Evolutionary conservation across 2,797 vertebrate genomes (phyloP), one percentile per base, ranked within the genome.

Genomic region (Hydrolagus colliei): DNA sequence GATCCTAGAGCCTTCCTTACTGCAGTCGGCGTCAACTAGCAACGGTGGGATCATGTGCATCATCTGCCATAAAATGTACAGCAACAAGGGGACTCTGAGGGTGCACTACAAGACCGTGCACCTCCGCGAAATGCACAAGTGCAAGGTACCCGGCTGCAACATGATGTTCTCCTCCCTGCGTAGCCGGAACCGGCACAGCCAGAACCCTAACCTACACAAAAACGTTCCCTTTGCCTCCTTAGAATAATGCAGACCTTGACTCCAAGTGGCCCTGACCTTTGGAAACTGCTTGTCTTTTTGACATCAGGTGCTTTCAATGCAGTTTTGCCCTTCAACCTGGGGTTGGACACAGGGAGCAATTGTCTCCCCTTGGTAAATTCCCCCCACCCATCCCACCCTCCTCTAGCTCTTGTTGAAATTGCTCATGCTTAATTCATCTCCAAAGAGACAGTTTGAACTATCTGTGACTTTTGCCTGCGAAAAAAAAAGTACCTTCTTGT

Each of bases 1-100:
- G 87, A 89, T 92, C 87, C 88, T 92, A 35, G 94, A 93, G 88
- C 96, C 97, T 74, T 95, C 96, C 85, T 93, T 96, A 90, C 94
- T 95, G 91, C 94, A 93, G 89, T 95, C 93, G 14, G 91, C 96
- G 91, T 93, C 92, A 14, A 94, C 95, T 91, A 95, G 93, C 91
- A 95, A 94, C 87, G 93, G 94, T 89, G 96, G 97, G 91, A 96
- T 98, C 92, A 94, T 97, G 92, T 99, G 98, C 94, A 97, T 95
- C 94, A 98, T 99, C 93, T 99, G 98, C 93, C 97, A 97, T 94
- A 99, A 99, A 96, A 95, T 97, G 95, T 99, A 99, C 94, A 99
- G 98, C 95, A 99, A 98, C 97, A 99, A 98, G 93, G 98, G 98
- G 90, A 99, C 97, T 52, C 94, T 99, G 91, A 92, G 97, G 62